Percentiles rank a stretch among this genome's conserved stretches.
Conservation (phyloP, 2,797 vertebrate genomes). For the Garrulus glandarius region DNA sequence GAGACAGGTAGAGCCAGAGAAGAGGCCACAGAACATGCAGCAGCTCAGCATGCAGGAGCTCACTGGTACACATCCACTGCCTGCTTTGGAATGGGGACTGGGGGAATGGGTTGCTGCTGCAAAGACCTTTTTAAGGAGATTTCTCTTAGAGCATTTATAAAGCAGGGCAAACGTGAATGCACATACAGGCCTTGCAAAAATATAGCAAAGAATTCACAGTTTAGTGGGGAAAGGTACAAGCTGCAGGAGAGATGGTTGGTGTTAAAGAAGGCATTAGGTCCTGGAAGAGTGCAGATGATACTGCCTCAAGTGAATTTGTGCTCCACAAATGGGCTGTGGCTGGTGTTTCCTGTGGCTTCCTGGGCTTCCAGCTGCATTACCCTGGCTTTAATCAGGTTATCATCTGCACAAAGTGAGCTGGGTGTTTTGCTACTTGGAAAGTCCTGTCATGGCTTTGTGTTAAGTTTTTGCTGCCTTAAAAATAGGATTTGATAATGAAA, state of each 20-base stretch:
- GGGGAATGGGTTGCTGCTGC: not conserved
- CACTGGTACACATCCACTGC: not conserved
- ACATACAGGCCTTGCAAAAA: accelerated
- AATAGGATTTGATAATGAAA: not conserved
- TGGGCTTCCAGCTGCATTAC: accelerated
- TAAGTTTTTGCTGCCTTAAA: slow-evolving; percentile 16
- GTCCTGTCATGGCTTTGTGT: not conserved
- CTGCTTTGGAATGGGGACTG: not conserved
- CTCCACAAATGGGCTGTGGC: not conserved
- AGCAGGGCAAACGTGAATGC: accelerated
- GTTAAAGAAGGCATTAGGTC: not conserved
- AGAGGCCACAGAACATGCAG: not conserved
- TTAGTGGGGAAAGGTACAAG: not conserved
- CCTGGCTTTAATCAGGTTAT: not conserved
- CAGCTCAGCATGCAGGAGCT: accelerated
- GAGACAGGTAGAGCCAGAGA: not conserved
- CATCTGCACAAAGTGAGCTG: not conserved
- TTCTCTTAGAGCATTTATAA: accelerated
- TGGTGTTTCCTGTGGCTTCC: not conserved
- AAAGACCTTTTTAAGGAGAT: not conserved
- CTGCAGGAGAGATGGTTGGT: not conserved
- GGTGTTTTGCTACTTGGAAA: not conserved
- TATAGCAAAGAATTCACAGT: not conserved
- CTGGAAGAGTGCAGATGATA: accelerated
- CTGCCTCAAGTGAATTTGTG: not conserved